Conservation (phyloP, 2,113 vertebrate genomes). For the Callipepla squamata region DNA sequence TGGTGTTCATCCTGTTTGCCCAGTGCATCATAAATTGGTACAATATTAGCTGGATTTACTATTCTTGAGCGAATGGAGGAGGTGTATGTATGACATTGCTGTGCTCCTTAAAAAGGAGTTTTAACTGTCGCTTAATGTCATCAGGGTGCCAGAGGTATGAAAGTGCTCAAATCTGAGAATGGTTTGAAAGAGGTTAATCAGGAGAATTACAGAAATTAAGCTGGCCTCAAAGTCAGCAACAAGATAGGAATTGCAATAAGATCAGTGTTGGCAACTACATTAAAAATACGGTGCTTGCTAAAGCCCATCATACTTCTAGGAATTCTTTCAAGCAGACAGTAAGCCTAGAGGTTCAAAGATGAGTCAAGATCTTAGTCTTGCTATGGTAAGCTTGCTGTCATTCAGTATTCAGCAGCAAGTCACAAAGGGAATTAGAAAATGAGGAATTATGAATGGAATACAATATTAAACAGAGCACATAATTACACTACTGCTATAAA, state of each 20-base stretch:
- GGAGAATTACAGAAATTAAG: background rate
- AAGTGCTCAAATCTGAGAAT: background rate
- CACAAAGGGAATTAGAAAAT: background rate
- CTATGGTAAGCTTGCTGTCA: background rate
- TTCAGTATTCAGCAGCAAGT: background rate
- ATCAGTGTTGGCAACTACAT: background rate
- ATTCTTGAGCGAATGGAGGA: background rate
- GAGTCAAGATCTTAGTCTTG: background rate
- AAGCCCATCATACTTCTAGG: background rate
- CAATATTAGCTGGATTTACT: background rate
- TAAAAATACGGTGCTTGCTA: background rate
- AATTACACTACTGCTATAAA: background rate
- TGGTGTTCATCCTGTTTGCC: background rate
- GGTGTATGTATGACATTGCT: background rate
- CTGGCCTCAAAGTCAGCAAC: background rate
- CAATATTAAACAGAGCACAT: fast-evolving
- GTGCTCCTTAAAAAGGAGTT: background rate
- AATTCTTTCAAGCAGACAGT: background rate
- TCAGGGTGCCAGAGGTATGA: background rate
- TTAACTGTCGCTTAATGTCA: background rate
- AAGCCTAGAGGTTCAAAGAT: background rate
- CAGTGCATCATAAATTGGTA: background rate
- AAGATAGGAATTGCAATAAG: background rate
- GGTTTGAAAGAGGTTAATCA: background rate
- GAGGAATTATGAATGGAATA: background rate